phyloP scores from a whole-genome alignment of 2,113 vertebrate genomes.

The Reinhardtius hippoglossoides region DNA sequence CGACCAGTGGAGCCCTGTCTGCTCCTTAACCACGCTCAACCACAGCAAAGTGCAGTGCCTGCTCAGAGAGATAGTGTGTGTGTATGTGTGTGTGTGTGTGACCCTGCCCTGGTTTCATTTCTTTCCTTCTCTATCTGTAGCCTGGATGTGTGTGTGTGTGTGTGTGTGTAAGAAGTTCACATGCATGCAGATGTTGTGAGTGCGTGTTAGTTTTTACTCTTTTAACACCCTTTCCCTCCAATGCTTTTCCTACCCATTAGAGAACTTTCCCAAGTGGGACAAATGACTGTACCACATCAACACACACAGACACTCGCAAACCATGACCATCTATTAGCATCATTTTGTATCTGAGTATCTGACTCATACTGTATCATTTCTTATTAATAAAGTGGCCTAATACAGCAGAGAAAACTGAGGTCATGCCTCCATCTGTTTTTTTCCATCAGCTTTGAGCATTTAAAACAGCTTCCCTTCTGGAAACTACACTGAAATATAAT shows the following conservation, averaged over 20 bases:
- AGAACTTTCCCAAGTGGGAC: conserved; percentile 20
- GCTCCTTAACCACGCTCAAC: conserved; percentile 33
- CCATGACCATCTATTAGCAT: background rate
- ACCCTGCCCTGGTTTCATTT: no score
- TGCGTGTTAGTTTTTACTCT: conserved; percentile 30
- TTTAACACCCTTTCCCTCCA: conserved; percentile 38
- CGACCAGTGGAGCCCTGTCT: conserved; percentile 28
- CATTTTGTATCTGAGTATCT: background rate
- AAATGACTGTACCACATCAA: conserved; percentile 1
- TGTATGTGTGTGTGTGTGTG: background rate
- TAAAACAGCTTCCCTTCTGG: background rate
- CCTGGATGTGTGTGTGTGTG: background rate
- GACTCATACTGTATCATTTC: background rate
- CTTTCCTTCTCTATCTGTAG: no score
- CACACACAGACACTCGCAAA: background rate
- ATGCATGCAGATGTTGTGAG: background rate
- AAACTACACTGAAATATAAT: background rate
- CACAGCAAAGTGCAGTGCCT: conserved; percentile 27
- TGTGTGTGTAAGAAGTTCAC: no score
- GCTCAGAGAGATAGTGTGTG: background rate
- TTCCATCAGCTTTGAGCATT: background rate
- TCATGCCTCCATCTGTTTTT: background rate
- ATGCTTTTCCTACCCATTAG: conserved; percentile 38
- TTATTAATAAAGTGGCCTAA: conserved; percentile 31
- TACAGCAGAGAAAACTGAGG: conserved; percentile 15